Evolutionary conservation across 2,113 vertebrate genomes (phyloP).

Genomic region (Pseudorasbora parva): DNA sequence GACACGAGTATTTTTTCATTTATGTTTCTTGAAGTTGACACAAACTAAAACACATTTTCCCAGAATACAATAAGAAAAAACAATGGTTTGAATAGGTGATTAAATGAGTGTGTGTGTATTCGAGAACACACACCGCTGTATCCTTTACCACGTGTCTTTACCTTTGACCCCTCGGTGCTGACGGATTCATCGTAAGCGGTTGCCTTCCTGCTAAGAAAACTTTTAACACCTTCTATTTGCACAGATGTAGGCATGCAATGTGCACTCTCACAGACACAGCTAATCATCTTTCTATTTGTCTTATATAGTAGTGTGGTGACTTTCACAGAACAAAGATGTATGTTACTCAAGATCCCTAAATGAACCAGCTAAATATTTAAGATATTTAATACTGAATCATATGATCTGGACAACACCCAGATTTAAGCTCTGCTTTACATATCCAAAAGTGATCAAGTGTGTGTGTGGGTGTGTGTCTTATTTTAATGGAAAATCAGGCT

Average conservation of each 20-base stretch:
- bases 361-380: conserved; percentile 16
- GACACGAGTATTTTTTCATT: neutral
- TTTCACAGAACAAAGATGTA: neutral
- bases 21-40: neutral
- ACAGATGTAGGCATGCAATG: conserved; percentile 30
- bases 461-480: neutral
- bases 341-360: neutral
- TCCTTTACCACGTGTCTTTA: conserved; percentile 22
- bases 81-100: conserved; percentile 15
- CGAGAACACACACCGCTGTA: conserved; percentile 18
- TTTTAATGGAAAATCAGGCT: conserved; percentile 14
- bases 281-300: conserved; percentile 7
- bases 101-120: neutral
- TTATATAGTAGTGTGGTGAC: neutral
- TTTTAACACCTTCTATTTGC: conserved; percentile 46
- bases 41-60: neutral
- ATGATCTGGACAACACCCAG: conserved; percentile 11
- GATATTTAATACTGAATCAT: conserved; percentile 4
- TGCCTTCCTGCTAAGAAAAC: conserved; percentile 44
- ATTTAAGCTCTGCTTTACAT: neutral
- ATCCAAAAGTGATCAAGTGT: conserved; percentile 1
- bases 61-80: neutral
- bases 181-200: conserved; percentile 41
- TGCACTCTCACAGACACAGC: conserved; percentile 12
- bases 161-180: conserved; percentile 41